Evolutionary conservation across 2,797 vertebrate species (phyloP).

Genomic region (Pseudocheirus occidentalis): DNA sequence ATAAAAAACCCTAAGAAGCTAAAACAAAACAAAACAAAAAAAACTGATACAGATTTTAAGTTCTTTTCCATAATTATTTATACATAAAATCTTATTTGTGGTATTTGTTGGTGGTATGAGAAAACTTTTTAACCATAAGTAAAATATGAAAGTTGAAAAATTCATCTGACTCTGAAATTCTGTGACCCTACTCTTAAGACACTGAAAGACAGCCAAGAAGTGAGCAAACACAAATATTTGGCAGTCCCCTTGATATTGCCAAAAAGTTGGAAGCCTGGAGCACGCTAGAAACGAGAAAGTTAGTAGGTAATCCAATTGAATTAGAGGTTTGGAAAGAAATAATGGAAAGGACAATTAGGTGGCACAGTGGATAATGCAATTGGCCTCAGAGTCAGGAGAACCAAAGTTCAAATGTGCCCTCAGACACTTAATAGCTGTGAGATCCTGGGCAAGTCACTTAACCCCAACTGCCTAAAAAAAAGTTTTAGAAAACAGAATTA

Average conservation of each 20-base stretch:
- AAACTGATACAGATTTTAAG: neutral
- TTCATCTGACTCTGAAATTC: neutral
- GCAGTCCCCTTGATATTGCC: neutral
- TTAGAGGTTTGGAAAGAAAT: neutral
- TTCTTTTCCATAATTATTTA: neutral
- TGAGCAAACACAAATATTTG: neutral
- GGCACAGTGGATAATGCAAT: neutral
- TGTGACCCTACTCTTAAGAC: neutral
- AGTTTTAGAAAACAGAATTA: neutral
- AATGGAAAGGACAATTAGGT: neutral
- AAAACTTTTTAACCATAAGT: neutral
- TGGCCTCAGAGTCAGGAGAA: neutral
- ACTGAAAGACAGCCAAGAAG: neutral
- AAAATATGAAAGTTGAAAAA: neutral
- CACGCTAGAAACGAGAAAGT: neutral
- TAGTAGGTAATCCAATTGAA: neutral
- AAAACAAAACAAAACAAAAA: neutral
- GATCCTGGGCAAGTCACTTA: neutral
- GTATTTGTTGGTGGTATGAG: neutral
- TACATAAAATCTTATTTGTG: neutral
- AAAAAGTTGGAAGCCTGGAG: neutral
- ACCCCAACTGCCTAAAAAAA: neutral
- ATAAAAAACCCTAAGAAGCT: neutral
- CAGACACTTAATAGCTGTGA: neutral
- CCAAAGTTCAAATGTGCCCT: neutral